These are phyloP conservation scores for Scrobipalpa costella DNA, from an alignment of 2,888 invertebrate species.

Conservation along the genomic window DNA sequence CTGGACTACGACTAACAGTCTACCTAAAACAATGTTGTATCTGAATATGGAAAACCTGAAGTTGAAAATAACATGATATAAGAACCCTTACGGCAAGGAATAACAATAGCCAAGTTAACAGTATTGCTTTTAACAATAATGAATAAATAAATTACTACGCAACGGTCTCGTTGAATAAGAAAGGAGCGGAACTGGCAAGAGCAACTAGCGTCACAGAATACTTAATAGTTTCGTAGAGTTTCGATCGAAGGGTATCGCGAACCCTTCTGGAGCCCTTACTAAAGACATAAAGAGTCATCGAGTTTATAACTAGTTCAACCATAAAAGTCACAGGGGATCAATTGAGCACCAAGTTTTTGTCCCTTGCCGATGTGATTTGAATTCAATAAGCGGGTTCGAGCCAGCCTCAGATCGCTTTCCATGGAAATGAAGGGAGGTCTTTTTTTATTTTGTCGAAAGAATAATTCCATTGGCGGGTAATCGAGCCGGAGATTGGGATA, in stretches of 20 bases:
- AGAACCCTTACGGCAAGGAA: too few relatives aligned
- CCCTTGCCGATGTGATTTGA: slow-evolving; percentile 61
- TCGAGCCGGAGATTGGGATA: slow-evolving; percentile 52
- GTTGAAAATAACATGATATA: too few relatives aligned
- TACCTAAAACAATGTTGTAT: too few relatives aligned
- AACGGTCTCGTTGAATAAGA: neutral
- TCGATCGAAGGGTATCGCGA: slow-evolving; percentile 7
- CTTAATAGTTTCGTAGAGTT: slow-evolving; percentile 19
- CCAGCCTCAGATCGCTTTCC: slow-evolving; percentile 59
- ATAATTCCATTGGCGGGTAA: slow-evolving; percentile 60
- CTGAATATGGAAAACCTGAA: too few relatives aligned
- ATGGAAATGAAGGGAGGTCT: slow-evolving; percentile 64
- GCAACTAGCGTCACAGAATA: slow-evolving; percentile 19
- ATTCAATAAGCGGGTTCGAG: slow-evolving; percentile 69
- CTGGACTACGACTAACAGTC: too few relatives aligned
- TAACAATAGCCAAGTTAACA: too few relatives aligned
- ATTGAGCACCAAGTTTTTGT: slow-evolving; percentile 48
- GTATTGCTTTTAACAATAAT: neutral
- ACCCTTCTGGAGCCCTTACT: slow-evolving; percentile 33
- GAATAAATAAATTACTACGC: neutral
- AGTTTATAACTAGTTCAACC: slow-evolving; percentile 39
- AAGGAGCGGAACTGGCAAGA: slow-evolving; percentile 7
- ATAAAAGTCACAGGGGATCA: slow-evolving; percentile 37
- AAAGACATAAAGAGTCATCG: slow-evolving; percentile 33
- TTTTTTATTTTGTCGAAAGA: slow-evolving; percentile 53